phyloP scores from a whole-genome alignment of 2,113 vertebrate species.

The Nematolebias whitei region DNA sequence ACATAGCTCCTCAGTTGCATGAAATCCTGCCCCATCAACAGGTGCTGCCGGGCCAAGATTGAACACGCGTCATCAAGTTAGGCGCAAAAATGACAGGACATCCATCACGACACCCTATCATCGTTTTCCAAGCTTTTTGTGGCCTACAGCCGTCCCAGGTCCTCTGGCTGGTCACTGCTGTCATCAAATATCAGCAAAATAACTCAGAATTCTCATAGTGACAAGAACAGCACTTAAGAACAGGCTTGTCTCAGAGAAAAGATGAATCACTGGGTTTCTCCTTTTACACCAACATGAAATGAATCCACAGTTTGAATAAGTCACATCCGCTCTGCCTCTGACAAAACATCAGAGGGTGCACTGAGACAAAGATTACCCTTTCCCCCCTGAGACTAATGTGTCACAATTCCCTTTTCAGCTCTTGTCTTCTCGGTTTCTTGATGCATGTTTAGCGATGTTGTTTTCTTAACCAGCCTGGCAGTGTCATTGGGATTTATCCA shows the following conservation, averaged over 20 bases:
- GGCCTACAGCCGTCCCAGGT: slow-evolving; percentile 36
- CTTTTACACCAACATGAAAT: slow-evolving; percentile 15
- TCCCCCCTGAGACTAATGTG: slow-evolving; percentile 12
- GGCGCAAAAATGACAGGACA: slow-evolving; percentile 45
- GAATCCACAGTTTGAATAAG: slow-evolving; percentile 36
- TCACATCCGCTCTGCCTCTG: slow-evolving; percentile 21
- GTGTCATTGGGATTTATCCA: slow-evolving; percentile 38
- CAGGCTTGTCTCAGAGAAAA: slow-evolving; percentile 22
- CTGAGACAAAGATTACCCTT: slow-evolving; percentile 4
- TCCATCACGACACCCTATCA: slow-evolving; percentile 46
- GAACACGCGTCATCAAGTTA: slow-evolving; percentile 43
- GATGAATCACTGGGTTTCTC: slow-evolving; percentile 27
- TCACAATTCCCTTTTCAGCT: slow-evolving; percentile 33
- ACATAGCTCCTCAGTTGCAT: slow-evolving; percentile 12
- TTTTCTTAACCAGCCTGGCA: slow-evolving; percentile 11
- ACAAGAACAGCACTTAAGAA: slow-evolving; percentile 33
- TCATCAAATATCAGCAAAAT: slow-evolving; percentile 17
- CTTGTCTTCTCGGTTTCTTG: slow-evolving; percentile 19
- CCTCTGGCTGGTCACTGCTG: slow-evolving; percentile 50
- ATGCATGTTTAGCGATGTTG: slow-evolving; percentile 30
- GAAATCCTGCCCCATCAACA: slow-evolving; percentile 59
- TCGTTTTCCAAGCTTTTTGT: slow-evolving; percentile 24
- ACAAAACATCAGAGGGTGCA: slow-evolving; percentile 44
- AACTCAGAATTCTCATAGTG: slow-evolving; percentile 17
- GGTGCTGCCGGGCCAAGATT: slow-evolving; percentile 55